Base-by-base conservation (phyloP, 2,797 vertebrate species). In the Pseudochaenichthys georgianus region DNA sequence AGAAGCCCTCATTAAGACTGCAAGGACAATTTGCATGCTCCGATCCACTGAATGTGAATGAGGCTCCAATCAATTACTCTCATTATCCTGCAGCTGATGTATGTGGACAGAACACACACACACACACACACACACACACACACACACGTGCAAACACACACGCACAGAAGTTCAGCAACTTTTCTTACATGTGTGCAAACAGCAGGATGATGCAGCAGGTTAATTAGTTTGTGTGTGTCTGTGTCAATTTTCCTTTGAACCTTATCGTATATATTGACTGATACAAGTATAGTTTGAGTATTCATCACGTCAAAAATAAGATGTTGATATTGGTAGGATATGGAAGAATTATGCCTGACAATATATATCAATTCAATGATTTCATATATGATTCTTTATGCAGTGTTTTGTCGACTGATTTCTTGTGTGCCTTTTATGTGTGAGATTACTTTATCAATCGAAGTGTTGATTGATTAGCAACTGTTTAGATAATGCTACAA, bases 21-120 rank as follows among this genome's bases (percentile, higher is more conserved):
- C 84, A 93, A 92, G 89, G 92, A 93, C 91, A 95, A 93, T 95
- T 93, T 93, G 43, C 77, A 89, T 88, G 85, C 92, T 91, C 88
- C 61, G 88, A 85, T 94, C 81, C 87, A 90, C 89, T 90, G 88
- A 91, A 91, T 94, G 75, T 87, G 87, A 88, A 92, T 86, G 85
- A 92, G 73, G 57, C 71, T 91, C 70, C 89, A 92, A 94, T 94
- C 88, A 94, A 89, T 92, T 90, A 94, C 46, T 81, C 43, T 59
- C 84, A 89, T 94, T 94, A 94, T 83, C 81, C 89, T 75, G 90
- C 82, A 81, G 88, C 90, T 93, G 77, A 93, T 84, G 82, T 93
- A 90, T 89, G 88, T 90, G 88, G 86, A 72, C 72, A 86, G 86
- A 87, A 0, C 89, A 57, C 65, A 43, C 71, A 43, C 21, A 54